Evolutionary conservation across 2,113 vertebrate species (phyloP), one percentile per base, ranked within the genome.

Genomic region (Tupaia chinensis): DNA sequence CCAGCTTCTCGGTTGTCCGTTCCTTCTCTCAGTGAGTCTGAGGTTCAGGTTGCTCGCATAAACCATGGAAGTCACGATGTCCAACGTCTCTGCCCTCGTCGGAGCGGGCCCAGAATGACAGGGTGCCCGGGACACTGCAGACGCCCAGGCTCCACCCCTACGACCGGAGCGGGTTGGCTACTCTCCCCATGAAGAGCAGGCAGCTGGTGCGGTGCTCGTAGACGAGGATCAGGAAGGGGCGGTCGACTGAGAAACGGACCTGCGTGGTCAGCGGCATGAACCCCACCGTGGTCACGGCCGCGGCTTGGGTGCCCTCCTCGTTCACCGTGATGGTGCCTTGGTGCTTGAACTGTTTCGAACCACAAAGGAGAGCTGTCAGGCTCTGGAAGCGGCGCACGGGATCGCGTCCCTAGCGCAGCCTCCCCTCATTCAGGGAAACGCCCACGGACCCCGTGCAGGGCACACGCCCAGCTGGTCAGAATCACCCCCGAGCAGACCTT

Each of bases 261-360:
- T 99, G 99, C 58, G 99, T 98, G 25, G 99, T 99, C 77, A 99
- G 98, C 0, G 99, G 99, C 99, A 99, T 99, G 98, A 99, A 99
- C 61, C 99, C 99, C 8, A 99, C 99, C 0, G 98, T 98, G 91
- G 99, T 99, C 83, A 99, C 97, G 0, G 99, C 97, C 1, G 98
- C 99, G 1, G 99, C 99, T 89, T 99, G 99, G 0, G 99, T 99
- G 54, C 99, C 99, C 94, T 99, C 99, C 95, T 99, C 99, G 0
- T 99, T 99, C 97, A 99, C 99, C 1, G 98, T 99, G 97, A 99
- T 99, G 44, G 98, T 99, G 87, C 99, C 99, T 98, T 99, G 99
- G 95, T 99, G 99, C 29, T 99, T 99, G 97, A 99, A 99, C 99
- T 99, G 98, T 93, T 91, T 63, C 58, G 56, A 79, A 58, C 82